A percentile compares a stretch with the other conserved stretches of the same genome.
Evolutionary conservation across 2,888 invertebrate genomes (phyloP).

Genomic region (Tenthredo distinguenda): DNA sequence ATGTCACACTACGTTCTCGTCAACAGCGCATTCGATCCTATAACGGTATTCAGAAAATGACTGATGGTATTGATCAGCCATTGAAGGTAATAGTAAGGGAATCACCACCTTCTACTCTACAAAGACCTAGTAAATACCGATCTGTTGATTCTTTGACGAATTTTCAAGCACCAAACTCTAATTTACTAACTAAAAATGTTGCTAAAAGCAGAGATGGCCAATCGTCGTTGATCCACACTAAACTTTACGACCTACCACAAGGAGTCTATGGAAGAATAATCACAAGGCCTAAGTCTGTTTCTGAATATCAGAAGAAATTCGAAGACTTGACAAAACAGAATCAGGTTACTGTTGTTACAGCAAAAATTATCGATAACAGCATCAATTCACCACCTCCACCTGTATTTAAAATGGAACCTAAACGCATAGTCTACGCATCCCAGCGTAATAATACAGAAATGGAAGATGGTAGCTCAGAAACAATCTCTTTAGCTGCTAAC

Average conservation of each 20-base stretch:
- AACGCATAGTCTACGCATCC: not conserved
- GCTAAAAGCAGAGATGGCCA: not conserved
- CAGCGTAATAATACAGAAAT: not conserved
- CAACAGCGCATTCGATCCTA: not conserved
- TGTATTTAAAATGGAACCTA: constrained; percentile 17
- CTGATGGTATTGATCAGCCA: constrained; percentile 21
- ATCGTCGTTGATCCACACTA: constrained; percentile 8
- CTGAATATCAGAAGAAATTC: constrained; percentile 46
- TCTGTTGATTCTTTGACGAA: not conserved
- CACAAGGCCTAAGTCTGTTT: constrained; percentile 39
- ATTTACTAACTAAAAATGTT: not conserved
- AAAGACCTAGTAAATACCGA: not conserved
- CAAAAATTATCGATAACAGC: constrained; percentile 27
- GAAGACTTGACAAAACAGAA: constrained; percentile 49
- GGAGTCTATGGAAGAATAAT: constrained; percentile 50
- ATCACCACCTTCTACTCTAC: constrained; percentile 13
- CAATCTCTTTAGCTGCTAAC: not conserved
- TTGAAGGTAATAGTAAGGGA: constrained; percentile 34
- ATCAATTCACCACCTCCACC: not conserved
- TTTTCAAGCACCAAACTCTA: not conserved
- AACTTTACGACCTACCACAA: constrained; percentile 27
- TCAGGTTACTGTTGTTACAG: constrained; percentile 10
- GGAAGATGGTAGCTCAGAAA: not conserved
- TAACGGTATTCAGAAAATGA: not conserved
- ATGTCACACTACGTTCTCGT: constrained; percentile 7